phyloP scores from a whole-genome alignment of 2,113 vertebrate genomes.

The Oryzias melastigma region DNA sequence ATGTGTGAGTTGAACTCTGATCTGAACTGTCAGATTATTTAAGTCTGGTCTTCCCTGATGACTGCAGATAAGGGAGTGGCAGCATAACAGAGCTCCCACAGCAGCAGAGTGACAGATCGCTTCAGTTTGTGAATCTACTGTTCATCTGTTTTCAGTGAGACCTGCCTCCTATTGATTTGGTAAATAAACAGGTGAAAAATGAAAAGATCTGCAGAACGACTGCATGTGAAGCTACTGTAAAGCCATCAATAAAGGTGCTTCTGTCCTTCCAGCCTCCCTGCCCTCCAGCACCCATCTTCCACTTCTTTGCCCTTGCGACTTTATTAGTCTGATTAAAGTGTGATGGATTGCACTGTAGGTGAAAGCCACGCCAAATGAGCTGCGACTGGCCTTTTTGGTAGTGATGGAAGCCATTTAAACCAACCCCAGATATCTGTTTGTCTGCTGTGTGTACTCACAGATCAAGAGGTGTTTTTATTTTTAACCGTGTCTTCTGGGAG shows the following conservation, averaged over 20 bases:
- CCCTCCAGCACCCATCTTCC: slow-evolving; percentile 26
- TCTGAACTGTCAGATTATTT: slow-evolving; percentile 58
- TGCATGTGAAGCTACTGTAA: too few relatives aligned
- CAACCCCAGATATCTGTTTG: slow-evolving; percentile 45
- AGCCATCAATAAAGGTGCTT: too few relatives aligned
- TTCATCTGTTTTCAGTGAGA: too few relatives aligned
- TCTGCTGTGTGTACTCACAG: slow-evolving; percentile 28
- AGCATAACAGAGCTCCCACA: slow-evolving; percentile 28
- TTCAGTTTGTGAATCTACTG: neutral
- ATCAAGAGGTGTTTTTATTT: slow-evolving; percentile 59
- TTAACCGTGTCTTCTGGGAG: slow-evolving; percentile 37
- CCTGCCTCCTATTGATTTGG: neutral
- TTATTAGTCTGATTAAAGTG: slow-evolving; percentile 58
- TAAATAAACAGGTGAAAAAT: neutral
- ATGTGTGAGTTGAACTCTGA: slow-evolving; percentile 20
- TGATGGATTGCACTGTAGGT: slow-evolving; percentile 46
- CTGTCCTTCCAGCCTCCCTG: neutral
- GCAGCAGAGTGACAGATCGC: slow-evolving; percentile 3
- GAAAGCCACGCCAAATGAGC: slow-evolving; percentile 48
- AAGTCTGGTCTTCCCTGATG: slow-evolving; percentile 38
- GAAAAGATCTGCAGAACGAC: neutral
- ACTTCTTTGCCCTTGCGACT: slow-evolving; percentile 53
- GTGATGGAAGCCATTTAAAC: slow-evolving; percentile 62
- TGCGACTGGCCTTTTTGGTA: slow-evolving; percentile 8
- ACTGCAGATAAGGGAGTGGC: slow-evolving; percentile 47